Evolutionary conservation across 2,113 vertebrate species (phyloP).

Genomic region (Microcebus jonahi): DNA sequence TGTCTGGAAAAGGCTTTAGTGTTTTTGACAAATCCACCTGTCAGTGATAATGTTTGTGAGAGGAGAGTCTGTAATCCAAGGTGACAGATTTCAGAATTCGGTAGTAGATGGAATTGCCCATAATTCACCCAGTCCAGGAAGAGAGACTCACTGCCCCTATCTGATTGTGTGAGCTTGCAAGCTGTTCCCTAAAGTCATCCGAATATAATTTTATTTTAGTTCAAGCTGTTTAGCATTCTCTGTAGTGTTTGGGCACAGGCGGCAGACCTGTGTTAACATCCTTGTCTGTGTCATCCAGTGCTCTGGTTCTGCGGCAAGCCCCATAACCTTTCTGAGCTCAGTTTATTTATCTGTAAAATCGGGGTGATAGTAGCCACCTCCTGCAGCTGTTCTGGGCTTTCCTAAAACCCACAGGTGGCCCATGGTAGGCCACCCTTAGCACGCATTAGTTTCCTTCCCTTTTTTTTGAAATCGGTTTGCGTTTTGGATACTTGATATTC

Average conservation of each 20-base stretch:
- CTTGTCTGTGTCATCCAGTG: not conserved
- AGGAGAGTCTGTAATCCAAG: not conserved
- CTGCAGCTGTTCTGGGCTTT: not conserved
- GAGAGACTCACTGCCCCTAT: not conserved
- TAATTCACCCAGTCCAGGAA: not conserved
- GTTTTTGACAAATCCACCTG: not conserved
- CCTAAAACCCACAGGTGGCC: accelerated
- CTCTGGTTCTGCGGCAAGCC: not conserved
- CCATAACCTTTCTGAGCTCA: not conserved
- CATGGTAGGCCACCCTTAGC: not conserved
- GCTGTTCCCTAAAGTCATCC: not conserved
- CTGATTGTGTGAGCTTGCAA: not conserved
- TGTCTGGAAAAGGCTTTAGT: not conserved
- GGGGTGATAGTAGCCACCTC: not conserved
- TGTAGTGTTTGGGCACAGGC: not conserved
- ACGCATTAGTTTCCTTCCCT: not conserved
- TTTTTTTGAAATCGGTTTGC: not conserved
- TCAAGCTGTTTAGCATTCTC: not conserved
- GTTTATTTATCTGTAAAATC: not conserved
- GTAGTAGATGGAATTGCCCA: not conserved
- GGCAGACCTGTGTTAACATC: not conserved
- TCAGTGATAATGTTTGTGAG: not conserved
- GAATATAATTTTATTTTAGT: not conserved
- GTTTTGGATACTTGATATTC: not conserved
- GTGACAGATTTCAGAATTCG: not conserved